Evolutionary conservation across 2,113 vertebrate genomes (phyloP).

Genomic region (Stigmatopora nigra): DNA sequence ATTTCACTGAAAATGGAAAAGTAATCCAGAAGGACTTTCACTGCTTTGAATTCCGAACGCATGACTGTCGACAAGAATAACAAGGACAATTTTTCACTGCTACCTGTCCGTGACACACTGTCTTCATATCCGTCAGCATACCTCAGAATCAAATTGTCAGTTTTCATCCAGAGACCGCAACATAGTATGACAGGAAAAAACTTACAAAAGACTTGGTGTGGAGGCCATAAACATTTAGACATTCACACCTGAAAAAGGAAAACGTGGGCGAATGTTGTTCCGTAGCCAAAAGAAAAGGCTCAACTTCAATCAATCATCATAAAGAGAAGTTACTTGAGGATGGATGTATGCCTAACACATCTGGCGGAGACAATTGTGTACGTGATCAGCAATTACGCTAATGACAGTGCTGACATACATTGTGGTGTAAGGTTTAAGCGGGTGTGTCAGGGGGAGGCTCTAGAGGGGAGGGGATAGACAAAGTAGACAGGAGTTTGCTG

Average conservation of each 20-base stretch:
- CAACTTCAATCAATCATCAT: constrained; percentile 1
- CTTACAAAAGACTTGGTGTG: constrained; percentile 9
- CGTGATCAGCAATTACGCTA: constrained; percentile 65
- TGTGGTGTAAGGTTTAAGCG: constrained; percentile 41
- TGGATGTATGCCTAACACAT: constrained; percentile 36
- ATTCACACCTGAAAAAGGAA: constrained; percentile 9
- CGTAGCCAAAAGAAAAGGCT: constrained; percentile 18
- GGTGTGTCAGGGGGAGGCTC: constrained; percentile 29
- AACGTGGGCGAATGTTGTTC: constrained; percentile 8
- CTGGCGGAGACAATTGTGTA: constrained; percentile 49
- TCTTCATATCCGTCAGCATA: constrained; percentile 53
- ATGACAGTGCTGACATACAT: constrained; percentile 65
- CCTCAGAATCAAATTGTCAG: constrained; percentile 41
- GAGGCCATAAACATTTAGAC: constrained; percentile 17
- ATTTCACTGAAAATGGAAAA: constrained; percentile 14
- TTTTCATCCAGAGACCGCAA: constrained; percentile 38
- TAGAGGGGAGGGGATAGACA: constrained; percentile 16
- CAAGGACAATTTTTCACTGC: constrained; percentile 55
- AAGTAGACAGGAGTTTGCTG: constrained; percentile 38
- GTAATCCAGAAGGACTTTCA: constrained; percentile 29
- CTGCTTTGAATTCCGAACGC: constrained; percentile 51
- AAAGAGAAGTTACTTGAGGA: constrained; percentile 26
- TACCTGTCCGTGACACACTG: constrained; percentile 51
- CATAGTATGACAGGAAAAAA: constrained; percentile 13
- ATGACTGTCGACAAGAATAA: constrained; percentile 45